Conservation (phyloP, 2,888 invertebrate species). For the Parnassius mnemosyne region DNA sequence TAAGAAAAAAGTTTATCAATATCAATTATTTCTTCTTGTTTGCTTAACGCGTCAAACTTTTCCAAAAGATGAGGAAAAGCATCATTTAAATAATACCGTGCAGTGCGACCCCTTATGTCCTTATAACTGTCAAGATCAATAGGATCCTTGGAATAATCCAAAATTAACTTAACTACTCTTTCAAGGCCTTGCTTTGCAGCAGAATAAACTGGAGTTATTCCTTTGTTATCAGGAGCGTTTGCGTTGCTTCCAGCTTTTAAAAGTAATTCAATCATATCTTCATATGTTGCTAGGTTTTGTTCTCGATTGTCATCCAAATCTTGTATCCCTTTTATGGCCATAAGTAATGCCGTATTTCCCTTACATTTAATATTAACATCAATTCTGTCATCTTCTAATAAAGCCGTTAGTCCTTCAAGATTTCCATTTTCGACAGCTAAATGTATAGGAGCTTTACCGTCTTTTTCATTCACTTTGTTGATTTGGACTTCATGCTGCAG, state of each 20-base stretch:
- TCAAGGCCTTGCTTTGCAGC: slow-evolving; percentile 81
- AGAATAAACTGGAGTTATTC: slow-evolving; percentile 79
- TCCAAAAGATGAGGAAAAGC: slow-evolving; percentile 74
- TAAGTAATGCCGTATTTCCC: slow-evolving; percentile 76
- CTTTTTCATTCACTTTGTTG: slow-evolving; percentile 77
- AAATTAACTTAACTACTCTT: slow-evolving; percentile 75
- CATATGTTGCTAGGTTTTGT: slow-evolving; percentile 59
- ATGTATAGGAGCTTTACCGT: slow-evolving; percentile 83
- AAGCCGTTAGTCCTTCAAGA: slow-evolving; percentile 62
- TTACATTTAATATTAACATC: slow-evolving; percentile 74
- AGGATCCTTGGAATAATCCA: slow-evolving; percentile 69
- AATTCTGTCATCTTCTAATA: slow-evolving; percentile 71
- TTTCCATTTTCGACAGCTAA: slow-evolving; percentile 81
- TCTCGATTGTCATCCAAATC: slow-evolving; percentile 72
- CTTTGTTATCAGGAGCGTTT: slow-evolving; percentile 77
- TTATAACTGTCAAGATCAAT: slow-evolving; percentile 81
- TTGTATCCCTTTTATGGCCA: slow-evolving; percentile 74
- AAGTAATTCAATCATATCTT: slow-evolving; percentile 75
- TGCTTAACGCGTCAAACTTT: slow-evolving; percentile 53
- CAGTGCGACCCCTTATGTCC: slow-evolving; percentile 76
- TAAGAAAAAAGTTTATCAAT: slow-evolving; percentile 76
- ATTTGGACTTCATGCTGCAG: slow-evolving; percentile 82
- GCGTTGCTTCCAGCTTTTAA: slow-evolving; percentile 79
- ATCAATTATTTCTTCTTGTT: slow-evolving; percentile 55
- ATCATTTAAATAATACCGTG: slow-evolving; percentile 77